A percentile compares a stretch with the other conserved stretches of the same genome.
Evolutionary conservation across 2,113 vertebrate genomes (phyloP).

Genomic region (Galbula dea): DNA sequence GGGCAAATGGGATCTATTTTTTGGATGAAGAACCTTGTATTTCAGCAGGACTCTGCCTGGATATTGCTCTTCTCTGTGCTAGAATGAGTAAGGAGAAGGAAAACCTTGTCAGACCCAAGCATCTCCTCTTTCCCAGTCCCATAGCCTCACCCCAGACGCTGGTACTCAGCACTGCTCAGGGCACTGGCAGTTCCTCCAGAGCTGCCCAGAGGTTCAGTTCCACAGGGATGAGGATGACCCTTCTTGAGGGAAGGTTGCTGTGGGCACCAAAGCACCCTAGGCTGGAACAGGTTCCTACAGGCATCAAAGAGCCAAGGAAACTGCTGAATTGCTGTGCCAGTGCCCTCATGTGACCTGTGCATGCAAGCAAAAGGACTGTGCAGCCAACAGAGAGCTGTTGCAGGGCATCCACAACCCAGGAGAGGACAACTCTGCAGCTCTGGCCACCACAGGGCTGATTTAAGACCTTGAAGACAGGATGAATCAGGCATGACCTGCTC

Average conservation of each 20-base stretch:
- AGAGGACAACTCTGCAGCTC: background rate
- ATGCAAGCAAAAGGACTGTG: background rate
- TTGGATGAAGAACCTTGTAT: background rate
- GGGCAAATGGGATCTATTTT: accelerated
- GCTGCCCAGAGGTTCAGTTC: background rate
- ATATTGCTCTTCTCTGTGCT: background rate
- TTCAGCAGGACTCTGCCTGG: background rate
- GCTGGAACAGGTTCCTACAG: background rate
- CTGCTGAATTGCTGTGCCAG: background rate
- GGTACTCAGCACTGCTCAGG: background rate
- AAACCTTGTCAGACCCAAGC: background rate
- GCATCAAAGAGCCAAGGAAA: background rate
- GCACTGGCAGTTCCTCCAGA: background rate
- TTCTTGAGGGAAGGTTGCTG: background rate
- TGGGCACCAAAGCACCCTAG: background rate
- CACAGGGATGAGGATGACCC: background rate
- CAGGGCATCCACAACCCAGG: background rate
- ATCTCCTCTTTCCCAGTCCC: background rate
- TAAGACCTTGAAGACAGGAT: background rate
- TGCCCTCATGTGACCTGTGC: background rate
- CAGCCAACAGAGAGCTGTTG: background rate
- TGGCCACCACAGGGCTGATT: background rate
- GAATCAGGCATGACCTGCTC: background rate
- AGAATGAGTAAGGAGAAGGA: background rate
- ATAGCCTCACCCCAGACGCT: background rate